A percentile compares a stretch with the other conserved stretches of the same genome.
phyloP scores from a whole-genome alignment of 2,113 vertebrate genomes.

The Mus spicilegus region DNA sequence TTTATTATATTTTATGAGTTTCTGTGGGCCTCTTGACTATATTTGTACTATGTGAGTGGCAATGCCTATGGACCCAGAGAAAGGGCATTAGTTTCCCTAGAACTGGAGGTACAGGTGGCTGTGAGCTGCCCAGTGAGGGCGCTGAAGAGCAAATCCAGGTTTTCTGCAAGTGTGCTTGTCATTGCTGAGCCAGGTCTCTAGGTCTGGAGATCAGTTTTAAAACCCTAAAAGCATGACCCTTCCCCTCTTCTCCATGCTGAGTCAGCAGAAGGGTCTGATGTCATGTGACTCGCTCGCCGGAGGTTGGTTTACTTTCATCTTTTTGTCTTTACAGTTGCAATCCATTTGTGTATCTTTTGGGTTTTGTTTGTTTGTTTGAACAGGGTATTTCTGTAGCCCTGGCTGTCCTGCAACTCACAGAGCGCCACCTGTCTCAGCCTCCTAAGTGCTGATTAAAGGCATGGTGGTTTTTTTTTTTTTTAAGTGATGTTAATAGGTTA shows the following conservation, averaged over 20 bases:
- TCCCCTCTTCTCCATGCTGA: background rate
- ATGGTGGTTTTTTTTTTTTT: background rate
- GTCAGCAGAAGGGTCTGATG: background rate
- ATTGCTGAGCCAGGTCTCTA: background rate
- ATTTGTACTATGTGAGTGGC: background rate
- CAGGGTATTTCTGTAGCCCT: background rate
- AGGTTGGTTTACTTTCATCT: background rate
- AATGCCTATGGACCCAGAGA: background rate
- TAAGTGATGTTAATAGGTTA: background rate
- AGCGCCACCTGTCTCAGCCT: background rate
- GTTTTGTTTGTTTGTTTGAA: background rate
- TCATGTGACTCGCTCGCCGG: no score
- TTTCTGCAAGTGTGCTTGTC: background rate
- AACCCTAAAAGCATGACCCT: background rate
- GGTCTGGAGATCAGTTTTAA: background rate
- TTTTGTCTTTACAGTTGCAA: background rate
- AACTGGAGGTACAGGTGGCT: background rate
- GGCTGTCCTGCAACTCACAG: background rate
- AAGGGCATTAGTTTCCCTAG: background rate
- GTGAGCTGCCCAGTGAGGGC: background rate
- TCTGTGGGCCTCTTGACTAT: background rate
- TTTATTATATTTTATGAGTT: background rate
- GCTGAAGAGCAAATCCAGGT: background rate
- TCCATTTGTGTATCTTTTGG: background rate
- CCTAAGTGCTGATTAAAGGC: background rate